Evolutionary conservation across 2,113 vertebrate species (phyloP).

Genomic region (Psammodynastes pulverulentus): DNA sequence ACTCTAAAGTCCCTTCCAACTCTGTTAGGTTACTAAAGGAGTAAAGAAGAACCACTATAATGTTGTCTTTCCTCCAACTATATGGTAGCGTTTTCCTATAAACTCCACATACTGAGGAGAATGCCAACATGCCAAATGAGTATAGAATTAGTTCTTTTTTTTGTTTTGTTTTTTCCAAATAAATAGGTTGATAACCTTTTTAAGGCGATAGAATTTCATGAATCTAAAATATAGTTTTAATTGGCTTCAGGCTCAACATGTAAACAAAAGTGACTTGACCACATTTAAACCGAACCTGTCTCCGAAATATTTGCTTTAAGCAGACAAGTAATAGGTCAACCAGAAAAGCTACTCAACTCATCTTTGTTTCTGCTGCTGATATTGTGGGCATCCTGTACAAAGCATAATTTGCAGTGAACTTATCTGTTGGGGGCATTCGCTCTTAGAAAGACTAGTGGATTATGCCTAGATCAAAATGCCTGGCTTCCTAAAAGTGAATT

Average conservation of each 20-base stretch:
- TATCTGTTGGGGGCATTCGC: neutral
- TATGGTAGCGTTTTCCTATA: neutral
- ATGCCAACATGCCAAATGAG: neutral
- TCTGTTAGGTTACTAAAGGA: neutral
- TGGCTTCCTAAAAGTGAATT: neutral
- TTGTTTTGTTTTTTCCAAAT: neutral
- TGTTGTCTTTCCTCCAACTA: neutral
- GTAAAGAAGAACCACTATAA: neutral
- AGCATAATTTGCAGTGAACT: neutral
- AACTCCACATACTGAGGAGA: neutral
- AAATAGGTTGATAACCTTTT: neutral
- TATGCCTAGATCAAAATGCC: neutral
- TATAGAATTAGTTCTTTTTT: neutral
- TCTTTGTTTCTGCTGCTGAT: neutral
- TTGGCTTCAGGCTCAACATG: neutral
- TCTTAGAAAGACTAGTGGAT: neutral
- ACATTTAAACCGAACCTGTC: neutral
- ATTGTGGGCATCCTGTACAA: neutral
- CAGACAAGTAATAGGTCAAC: neutral
- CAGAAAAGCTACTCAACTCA: neutral
- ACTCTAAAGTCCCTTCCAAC: neutral
- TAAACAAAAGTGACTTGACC: neutral
- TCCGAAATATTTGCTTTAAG: constrained; percentile 3
- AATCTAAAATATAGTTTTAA: neutral
- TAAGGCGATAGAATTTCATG: neutral